These are phyloP conservation scores for Hoplias malabaricus DNA, from an alignment of 2,113 vertebrate species.

Conservation along the genomic window DNA sequence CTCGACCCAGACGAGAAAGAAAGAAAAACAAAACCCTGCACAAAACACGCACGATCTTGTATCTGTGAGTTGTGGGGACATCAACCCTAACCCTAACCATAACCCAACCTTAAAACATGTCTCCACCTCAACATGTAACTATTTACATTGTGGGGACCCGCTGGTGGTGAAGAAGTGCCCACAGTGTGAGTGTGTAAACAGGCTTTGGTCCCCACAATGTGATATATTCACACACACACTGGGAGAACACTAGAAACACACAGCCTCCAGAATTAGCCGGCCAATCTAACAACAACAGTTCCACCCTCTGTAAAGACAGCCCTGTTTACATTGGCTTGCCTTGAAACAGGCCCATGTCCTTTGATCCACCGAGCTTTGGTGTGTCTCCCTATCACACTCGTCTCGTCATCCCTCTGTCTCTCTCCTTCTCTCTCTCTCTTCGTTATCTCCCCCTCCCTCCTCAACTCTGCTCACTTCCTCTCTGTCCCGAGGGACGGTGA, in stretches of 20 bases:
- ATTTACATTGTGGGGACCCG: too few species aligned
- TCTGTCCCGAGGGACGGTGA: constrained; percentile 56
- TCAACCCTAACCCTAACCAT: too few species aligned
- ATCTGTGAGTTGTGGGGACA: too few species aligned
- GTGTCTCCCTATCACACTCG: constrained; percentile 61
- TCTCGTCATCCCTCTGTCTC: constrained; percentile 42
- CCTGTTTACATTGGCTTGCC: constrained; percentile 65
- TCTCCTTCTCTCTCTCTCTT: too few species aligned
- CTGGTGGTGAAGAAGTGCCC: too few species aligned
- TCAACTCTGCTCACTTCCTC: constrained; percentile 69
- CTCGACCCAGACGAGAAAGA: constrained; percentile 33
- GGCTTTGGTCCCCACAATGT: too few species aligned
- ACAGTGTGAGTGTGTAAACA: too few species aligned
- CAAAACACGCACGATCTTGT: constrained; percentile 20
- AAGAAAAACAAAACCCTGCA: constrained; percentile 29
- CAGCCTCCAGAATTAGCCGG: constrained; percentile 56
- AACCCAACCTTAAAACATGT: too few species aligned
- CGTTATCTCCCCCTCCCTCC: constrained; percentile 59
- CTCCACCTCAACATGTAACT: too few species aligned
- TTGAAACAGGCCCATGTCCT: constrained; percentile 51
- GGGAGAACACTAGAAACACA: constrained; percentile 16
- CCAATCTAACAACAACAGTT: constrained; percentile 60
- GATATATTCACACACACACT: constrained; percentile 6
- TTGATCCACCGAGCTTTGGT: constrained; percentile 59
- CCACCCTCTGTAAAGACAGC: constrained; percentile 42